Conservation (phyloP, 2,113 vertebrate species). For the Cranoglanis bouderius region DNA sequence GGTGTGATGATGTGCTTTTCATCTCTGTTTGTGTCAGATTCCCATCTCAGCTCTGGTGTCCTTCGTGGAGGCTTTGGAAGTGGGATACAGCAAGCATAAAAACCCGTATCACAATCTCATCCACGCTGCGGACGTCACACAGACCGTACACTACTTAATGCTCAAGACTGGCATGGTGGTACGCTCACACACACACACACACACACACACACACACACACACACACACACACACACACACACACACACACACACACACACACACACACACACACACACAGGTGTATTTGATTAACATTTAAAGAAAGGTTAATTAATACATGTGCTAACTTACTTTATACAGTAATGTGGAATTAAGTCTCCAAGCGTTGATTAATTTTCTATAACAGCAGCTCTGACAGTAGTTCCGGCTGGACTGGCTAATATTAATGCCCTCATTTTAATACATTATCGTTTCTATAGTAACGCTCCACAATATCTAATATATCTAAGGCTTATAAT, state of each 20-base stretch:
- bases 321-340: neutral
- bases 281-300: too few species aligned
- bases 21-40: constrained; percentile 76
- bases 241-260: neutral
- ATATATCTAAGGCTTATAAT: neutral
- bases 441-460: neutral
- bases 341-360: neutral
- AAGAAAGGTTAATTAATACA: neutral
- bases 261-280: constrained; percentile 1
- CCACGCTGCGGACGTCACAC: constrained; percentile 94
- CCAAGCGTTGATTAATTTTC: neutral
- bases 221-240: too few species aligned
- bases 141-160: constrained; percentile 94
- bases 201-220: constrained; percentile 60
- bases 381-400: neutral
- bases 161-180: constrained; percentile 94
- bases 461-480: neutral
- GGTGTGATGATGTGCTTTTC: neutral
- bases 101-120: constrained; percentile 98
- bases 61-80: constrained; percentile 95
- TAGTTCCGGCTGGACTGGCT: neutral
- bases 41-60: constrained; percentile 96
- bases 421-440: too few species aligned
- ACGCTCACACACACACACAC: constrained; percentile 61
- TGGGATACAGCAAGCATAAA: constrained; percentile 97